Percentiles rank a stretch among this genome's conserved stretches.
Conservation (phyloP, 1,140 invertebrate species). For the Formica exsecta region DNA sequence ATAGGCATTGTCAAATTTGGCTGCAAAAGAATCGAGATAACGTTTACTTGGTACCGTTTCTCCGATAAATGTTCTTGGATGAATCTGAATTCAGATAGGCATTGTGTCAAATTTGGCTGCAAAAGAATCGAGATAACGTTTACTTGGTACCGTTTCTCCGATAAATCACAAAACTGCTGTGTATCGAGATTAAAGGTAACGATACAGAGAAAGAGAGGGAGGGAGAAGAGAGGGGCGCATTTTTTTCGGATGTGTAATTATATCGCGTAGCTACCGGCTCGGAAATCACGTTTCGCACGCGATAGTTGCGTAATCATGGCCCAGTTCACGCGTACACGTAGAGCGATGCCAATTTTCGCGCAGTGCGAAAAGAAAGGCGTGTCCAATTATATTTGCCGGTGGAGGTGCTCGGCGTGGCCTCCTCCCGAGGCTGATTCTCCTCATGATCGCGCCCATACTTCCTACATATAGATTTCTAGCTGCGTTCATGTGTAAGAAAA, state of each 20-base stretch:
- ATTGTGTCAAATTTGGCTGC: too few relatives aligned
- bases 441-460: slow-evolving; percentile 15
- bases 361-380: slow-evolving; percentile 43
- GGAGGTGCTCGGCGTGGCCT: not conserved
- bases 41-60: not conserved
- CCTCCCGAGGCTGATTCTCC: not conserved
- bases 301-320: slow-evolving; percentile 61
- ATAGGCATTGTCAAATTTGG: not conserved
- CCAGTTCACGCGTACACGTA: slow-evolving; percentile 40
- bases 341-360: slow-evolving; percentile 46
- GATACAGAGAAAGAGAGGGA: not conserved
- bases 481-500: not conserved
- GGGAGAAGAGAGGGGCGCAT: slow-evolving; percentile 31
- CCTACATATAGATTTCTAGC: not conserved
- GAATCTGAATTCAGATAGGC: not conserved
- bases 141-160: not conserved
- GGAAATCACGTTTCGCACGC: slow-evolving; percentile 41
- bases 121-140: not conserved
- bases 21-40: not conserved
- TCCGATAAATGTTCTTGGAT: not conserved
- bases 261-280: slow-evolving; percentile 10
- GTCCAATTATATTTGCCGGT: slow-evolving; percentile 29
- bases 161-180: not conserved
- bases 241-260: slow-evolving; percentile 53
- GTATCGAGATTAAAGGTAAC: not conserved